These are phyloP conservation scores for Agrilus biguttatus DNA, from an alignment of 2,888 invertebrate genomes.

Conservation along the genomic window DNA sequence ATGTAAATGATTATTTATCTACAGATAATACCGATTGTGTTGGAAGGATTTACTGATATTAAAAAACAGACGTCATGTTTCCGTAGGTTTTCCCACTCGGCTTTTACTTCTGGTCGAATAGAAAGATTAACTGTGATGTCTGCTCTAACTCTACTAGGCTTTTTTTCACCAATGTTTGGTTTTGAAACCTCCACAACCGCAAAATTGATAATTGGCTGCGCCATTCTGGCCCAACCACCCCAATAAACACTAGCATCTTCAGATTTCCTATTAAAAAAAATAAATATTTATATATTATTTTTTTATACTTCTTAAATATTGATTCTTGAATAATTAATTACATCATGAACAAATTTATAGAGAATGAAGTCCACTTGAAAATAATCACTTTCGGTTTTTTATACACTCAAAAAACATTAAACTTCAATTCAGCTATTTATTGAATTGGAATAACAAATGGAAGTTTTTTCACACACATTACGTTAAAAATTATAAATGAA, in stretches of 20 bases:
- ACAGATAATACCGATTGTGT: constrained; percentile 53
- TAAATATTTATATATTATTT: neutral
- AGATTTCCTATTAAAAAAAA: constrained; percentile 46
- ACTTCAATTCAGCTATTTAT: too few relatives aligned
- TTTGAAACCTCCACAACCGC: constrained; percentile 90
- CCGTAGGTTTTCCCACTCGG: constrained; percentile 91
- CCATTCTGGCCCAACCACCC: constrained; percentile 99
- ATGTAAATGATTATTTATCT: constrained; percentile 1
- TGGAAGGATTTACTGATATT: constrained; percentile 75
- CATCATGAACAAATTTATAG: too few relatives aligned
- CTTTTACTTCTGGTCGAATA: constrained; percentile 79
- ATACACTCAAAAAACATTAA: too few relatives aligned
- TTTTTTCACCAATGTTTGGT: constrained; percentile 78
- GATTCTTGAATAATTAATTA: too few relatives aligned
- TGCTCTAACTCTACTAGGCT: constrained; percentile 89
- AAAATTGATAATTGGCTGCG: constrained; percentile 83
- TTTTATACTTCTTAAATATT: too few relatives aligned
- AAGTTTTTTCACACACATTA: too few relatives aligned
- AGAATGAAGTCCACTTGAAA: too few relatives aligned
- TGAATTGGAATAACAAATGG: too few relatives aligned
- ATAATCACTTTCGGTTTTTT: too few relatives aligned
- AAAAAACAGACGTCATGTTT: constrained; percentile 98
- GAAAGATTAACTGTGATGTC: constrained; percentile 89
- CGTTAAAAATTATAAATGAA: too few relatives aligned
- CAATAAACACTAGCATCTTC: constrained; percentile 80